These are phyloP conservation scores for Elgaria multicarinata DNA, from an alignment of 2,113 vertebrate genomes.

Conservation along the genomic window DNA sequence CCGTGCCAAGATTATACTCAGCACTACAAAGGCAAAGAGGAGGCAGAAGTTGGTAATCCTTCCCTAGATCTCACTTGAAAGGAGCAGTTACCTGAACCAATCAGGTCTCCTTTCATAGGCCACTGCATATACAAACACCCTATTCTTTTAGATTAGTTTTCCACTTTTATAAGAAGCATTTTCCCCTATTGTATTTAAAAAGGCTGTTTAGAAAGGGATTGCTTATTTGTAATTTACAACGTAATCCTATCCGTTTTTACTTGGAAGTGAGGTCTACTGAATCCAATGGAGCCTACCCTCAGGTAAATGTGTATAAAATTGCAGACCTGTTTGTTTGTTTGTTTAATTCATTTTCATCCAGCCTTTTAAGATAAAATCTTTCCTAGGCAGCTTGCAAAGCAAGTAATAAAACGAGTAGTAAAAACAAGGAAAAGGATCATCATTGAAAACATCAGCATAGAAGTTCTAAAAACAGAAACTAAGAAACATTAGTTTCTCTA, in stretches of 20 bases:
- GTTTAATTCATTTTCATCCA: neutral
- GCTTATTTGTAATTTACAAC: neutral
- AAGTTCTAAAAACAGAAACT: neutral
- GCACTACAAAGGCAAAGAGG: conserved; percentile 24
- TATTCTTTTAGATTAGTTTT: neutral
- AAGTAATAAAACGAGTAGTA: neutral
- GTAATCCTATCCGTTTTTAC: neutral
- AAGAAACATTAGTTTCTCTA: too few species aligned
- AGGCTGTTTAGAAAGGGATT: neutral
- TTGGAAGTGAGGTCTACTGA: neutral
- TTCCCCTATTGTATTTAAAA: neutral
- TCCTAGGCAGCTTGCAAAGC: too few species aligned
- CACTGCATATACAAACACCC: too few species aligned
- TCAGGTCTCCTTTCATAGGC: too few species aligned
- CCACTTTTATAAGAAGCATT: neutral
- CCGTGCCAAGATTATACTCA: conserved; percentile 32
- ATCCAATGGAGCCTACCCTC: neutral
- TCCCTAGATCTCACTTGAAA: conserved; percentile 14
- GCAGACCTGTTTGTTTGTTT: neutral
- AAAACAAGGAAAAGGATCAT: neutral
- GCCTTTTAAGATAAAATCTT: neutral
- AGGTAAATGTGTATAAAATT: neutral
- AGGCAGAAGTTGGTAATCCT: conserved; percentile 32
- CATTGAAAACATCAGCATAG: neutral
- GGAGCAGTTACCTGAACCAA: conserved; percentile 14